These are phyloP conservation scores for Sebastes cheni DNA, from an alignment of 2,797 vertebrate species.

Conservation along the genomic window DNA sequence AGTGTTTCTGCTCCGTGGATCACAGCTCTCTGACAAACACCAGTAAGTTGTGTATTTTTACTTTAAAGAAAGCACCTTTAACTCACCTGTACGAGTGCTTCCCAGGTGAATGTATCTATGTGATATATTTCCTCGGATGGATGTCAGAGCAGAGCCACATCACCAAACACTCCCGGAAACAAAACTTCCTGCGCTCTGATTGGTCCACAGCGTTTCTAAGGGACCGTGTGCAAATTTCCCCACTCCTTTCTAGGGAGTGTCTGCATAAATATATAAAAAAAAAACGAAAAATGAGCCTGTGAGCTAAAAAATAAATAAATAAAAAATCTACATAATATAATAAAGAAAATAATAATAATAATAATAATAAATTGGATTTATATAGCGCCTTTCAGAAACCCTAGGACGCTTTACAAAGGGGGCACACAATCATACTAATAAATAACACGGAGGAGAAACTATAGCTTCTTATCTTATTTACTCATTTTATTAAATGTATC, in stretches of 20 bases:
- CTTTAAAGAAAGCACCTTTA: not conserved
- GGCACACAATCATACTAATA: too few species aligned
- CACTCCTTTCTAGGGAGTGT: conserved; percentile 13
- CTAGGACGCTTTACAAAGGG: too few species aligned
- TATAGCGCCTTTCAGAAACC: too few species aligned
- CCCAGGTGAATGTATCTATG: conserved; percentile 61
- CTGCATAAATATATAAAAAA: not conserved
- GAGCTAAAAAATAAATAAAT: not conserved
- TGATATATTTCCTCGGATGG: conserved; percentile 74
- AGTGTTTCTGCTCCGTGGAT: conserved; percentile 5
- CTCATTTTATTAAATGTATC: too few species aligned
- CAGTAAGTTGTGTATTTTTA: not conserved
- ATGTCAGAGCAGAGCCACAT: conserved; percentile 84
- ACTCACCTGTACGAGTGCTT: conserved; percentile 75
- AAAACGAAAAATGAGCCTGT: conserved; percentile 34
- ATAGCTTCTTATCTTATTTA: too few species aligned
- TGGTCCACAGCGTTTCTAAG: conserved; percentile 68
- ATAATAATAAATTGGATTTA: too few species aligned
- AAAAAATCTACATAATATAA: too few species aligned
- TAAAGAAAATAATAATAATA: too few species aligned
- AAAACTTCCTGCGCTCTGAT: conserved; percentile 71
- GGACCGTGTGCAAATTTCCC: conserved; percentile 57
- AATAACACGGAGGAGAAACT: too few species aligned
- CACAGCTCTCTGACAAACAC: conserved; percentile 1
- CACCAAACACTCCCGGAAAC: conserved; percentile 87